These are phyloP conservation scores for Eupithecia insigniata DNA, from an alignment of 2,888 invertebrate species.

Conservation along the genomic window DNA sequence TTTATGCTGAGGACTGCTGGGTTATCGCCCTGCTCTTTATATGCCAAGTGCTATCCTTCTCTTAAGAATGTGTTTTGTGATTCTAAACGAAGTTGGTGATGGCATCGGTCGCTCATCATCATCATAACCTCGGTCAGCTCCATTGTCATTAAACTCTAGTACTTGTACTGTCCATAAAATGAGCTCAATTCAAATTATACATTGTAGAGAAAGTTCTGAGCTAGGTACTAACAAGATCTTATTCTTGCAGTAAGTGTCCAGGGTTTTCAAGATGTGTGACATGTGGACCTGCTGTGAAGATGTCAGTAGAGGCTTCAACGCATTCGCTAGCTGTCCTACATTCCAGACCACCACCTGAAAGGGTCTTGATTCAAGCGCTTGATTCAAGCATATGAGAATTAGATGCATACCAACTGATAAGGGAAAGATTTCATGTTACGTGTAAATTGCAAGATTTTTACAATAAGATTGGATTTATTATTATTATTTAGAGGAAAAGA, in stretches of 20 bases:
- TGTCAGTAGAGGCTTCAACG: constrained; percentile 79
- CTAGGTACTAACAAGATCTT: constrained; percentile 72
- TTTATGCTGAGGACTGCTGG: not conserved
- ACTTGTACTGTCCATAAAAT: not conserved
- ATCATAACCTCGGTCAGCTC: too few species aligned
- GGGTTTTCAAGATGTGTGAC: constrained; percentile 73
- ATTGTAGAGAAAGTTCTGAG: not conserved
- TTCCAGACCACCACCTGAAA: constrained; percentile 85
- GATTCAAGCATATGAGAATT: too few species aligned
- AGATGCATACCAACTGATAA: too few species aligned
- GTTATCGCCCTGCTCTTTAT: not conserved
- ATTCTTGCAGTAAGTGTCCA: constrained; percentile 78
- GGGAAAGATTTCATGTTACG: too few species aligned
- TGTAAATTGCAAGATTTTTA: too few species aligned
- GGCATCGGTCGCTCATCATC: not conserved
- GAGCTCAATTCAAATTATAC: not conserved
- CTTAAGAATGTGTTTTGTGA: not conserved
- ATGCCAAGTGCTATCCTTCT: not conserved
- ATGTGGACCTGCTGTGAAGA: constrained; percentile 75
- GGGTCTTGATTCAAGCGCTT: not conserved
- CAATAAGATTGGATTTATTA: too few species aligned
- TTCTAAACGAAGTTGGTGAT: not conserved
- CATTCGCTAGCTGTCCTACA: constrained; percentile 84
- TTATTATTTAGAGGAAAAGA: too few species aligned
- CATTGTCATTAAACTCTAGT: too few species aligned